phyloP scores from a whole-genome alignment of 2,797 vertebrate genomes.

The Potorous gilbertii region DNA sequence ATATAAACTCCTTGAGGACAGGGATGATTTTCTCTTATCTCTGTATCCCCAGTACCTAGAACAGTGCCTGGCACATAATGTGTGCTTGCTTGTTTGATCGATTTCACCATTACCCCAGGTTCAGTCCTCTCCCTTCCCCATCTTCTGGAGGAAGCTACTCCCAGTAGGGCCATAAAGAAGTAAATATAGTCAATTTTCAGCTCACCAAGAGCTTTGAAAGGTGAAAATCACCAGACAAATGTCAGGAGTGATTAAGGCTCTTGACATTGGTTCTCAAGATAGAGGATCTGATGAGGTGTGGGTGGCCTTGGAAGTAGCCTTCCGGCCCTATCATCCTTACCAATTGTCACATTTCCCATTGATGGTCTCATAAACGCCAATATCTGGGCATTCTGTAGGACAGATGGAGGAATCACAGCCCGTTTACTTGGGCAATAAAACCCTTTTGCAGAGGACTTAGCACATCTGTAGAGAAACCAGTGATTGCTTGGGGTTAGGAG shows the following conservation, averaged over 20 bases:
- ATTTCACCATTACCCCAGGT: not conserved
- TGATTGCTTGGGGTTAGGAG: not conserved
- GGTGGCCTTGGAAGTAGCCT: not conserved
- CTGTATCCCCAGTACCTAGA: not conserved
- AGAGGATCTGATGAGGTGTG: not conserved
- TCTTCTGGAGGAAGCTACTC: not conserved
- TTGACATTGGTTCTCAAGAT: not conserved
- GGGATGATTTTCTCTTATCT: too few species aligned
- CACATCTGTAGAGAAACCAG: not conserved
- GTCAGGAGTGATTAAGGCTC: not conserved
- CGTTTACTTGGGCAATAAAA: not conserved
- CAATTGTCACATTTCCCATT: not conserved
- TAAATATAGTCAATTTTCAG: not conserved
- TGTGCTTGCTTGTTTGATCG: not conserved
- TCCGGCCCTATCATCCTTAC: not conserved
- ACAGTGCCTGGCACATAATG: not conserved
- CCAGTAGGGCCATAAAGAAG: not conserved
- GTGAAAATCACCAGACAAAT: not conserved
- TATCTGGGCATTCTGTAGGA: not conserved
- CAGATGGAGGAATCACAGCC: not conserved
- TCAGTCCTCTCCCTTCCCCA: not conserved
- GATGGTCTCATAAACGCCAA: not conserved
- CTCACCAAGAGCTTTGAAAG: not conserved
- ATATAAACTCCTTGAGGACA: too few species aligned
- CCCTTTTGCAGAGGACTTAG: not conserved